Evolutionary conservation across 2,113 vertebrate genomes (phyloP), one percentile per base, ranked within the genome.

Genomic region (Anolis sagrei): DNA sequence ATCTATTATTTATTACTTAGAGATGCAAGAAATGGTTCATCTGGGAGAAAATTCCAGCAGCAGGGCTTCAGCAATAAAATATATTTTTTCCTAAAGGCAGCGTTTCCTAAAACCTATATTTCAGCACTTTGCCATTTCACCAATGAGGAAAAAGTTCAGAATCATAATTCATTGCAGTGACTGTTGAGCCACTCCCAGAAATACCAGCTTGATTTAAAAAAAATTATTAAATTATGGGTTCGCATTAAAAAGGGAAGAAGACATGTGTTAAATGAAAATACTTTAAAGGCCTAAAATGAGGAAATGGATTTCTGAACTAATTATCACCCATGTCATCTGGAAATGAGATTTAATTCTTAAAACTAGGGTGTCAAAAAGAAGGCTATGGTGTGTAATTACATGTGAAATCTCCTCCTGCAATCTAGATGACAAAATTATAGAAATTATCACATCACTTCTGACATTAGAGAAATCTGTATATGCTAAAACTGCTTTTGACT

Each of bases 261-360:
- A 5, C 39, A 54, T 16, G 34, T 58, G 48, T 74, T 79, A 79
- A 74, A 84, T 84, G 49, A 79, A 64, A 49, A 74, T 32, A 39
- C n/a, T 39, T 66, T 62, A 14, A 68, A 44, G 34, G 10, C 23
- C 23, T 70, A 69, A 58, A 75, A 32, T 27, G n/a, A 49, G 83
- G 62, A 88, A 81, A 61, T 48, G 58, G 81, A 69, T 81, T 80
- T 81, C 51, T 81, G 70, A 85, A 77, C 11, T 29, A 88, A 88
- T 88, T 76, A 88, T 85, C 87, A 85, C 83, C 49, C 72, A 44
- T 58, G 34, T 72, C 48, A 49, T 34, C 49, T 77, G 78, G 27
- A 82, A 88, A 88, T 85, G 64, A 61, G 73, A 88, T 88, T 84
- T 81, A 39, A 23, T 39, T 29, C 79, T 36, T 85, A 36, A 51